A percentile compares a stretch with the other conserved stretches of the same genome.
Conservation (phyloP, 1,140 invertebrate species). For the Zaprionus ghesquierei region DNA sequence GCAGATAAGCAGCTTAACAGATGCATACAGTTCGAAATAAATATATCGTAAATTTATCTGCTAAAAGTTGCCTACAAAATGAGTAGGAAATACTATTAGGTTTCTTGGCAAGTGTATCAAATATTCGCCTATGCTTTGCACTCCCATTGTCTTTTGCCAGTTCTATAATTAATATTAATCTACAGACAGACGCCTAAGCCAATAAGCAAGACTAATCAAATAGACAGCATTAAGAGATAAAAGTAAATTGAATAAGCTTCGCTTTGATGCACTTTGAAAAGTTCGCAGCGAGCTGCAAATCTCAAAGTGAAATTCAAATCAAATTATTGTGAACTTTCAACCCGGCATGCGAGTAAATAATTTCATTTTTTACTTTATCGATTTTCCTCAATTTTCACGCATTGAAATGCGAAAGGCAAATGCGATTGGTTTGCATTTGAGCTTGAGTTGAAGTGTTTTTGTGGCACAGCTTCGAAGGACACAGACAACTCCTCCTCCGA, state of each 20-base stretch:
- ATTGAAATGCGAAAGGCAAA: not conserved
- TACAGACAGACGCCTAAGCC: not conserved
- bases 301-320: not conserved
- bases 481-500: conserved; percentile 6
- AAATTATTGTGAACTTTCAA: not conserved
- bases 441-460: conserved; percentile 7
- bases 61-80: too few species aligned
- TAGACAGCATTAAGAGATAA: not conserved
- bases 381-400: not conserved
- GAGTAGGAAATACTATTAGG: too few species aligned
- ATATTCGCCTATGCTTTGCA: not conserved
- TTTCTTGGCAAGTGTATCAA: not conserved
- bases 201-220: not conserved
- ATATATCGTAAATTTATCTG: too few species aligned
- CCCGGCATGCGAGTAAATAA: not conserved
- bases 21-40: not conserved
- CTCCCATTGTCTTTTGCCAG: not conserved
- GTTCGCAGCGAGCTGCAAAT: not conserved
- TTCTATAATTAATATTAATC: conserved; percentile 8
- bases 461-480: conserved; percentile 8
- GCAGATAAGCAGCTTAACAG: not conserved
- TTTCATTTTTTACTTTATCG: not conserved
- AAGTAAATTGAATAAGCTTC: not conserved
- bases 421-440: conserved; percentile 3
- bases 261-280: not conserved